Evolutionary conservation across 2,113 vertebrate species (phyloP), one percentile per base, ranked within the genome.

Genomic region (Amia ocellicauda): DNA sequence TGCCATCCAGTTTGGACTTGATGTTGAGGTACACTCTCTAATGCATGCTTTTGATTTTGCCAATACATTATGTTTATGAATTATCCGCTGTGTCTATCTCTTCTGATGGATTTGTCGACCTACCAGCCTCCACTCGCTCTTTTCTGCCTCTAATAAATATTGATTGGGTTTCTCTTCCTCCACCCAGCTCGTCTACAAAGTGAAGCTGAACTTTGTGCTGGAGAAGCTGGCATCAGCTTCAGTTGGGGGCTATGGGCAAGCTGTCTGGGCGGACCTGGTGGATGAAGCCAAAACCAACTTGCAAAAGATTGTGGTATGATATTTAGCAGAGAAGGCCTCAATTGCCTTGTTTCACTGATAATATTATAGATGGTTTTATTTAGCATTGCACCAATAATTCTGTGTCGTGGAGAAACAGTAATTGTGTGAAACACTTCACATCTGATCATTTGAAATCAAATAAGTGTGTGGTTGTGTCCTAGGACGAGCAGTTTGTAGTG

Each of bases 1-100:
- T 85, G 97, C 97, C 4, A 61, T 93, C 72, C 82, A 93, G 5
- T 98, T 98, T 84, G 93, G 91, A 10, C 80, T 99, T 11, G 96
- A 98, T 75, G 87, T 98, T 57, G 95, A 99, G 90, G 97, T 95
- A 76, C 64, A n/a, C n/a, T n/a, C n/a, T n/a, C n/a, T n/a, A n/a
- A n/a, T n/a, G n/a, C n/a, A n/a, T n/a, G n/a, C n/a, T n/a, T n/a
- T n/a, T n/a, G n/a, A n/a, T n/a, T n/a, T n/a, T n/a, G n/a, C n/a
- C n/a, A n/a, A n/a, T n/a, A n/a, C n/a, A n/a, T n/a, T n/a, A n/a
- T n/a, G n/a, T n/a, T n/a, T n/a, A n/a, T n/a, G n/a, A n/a, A 68
- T 59, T 42, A 3, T 54, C 1, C 29, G 14, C 36, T 52, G 8
- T 28, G 40, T 62, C 20, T 10, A 55, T 7, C 13, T n/a, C 22